Base-by-base conservation (phyloP, 2,888 invertebrate species). In the Epirrita christyi region DNA sequence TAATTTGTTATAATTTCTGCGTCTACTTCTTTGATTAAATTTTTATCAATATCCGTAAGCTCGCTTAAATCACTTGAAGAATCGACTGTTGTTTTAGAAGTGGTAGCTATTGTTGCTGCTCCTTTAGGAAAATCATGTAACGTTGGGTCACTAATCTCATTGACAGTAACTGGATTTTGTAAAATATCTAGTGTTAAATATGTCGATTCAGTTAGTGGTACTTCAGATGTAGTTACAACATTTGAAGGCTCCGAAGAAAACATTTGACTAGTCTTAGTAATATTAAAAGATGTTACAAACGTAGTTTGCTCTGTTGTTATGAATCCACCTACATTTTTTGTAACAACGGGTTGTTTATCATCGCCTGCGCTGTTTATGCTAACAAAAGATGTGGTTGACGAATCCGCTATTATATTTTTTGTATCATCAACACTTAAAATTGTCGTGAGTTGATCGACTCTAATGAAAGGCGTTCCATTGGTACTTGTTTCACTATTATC, bases 261-360 rank as follows among this genome's bases (percentile, higher is more conserved):
- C 3, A 9, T 14, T 43, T 28, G 3, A 43, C 13, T 32, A 6
- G 15, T 42, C 8, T 49, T 10, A 44, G 51, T 44, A 40, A 42
- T 5, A 40, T 11, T 27, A 27, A 27, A n/a, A n/a, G n/a, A 44
- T 10, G 43, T 29, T 14, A n/a, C 43, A 28, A 28, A 28, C 6
- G 32, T 42, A 6, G 28, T 28, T 51, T 38, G 37, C 11, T 51
- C 37, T 14, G 45, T 37, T n/a, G 13, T 38, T 9, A 13, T 28
- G 7, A 37, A 8, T 14, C 36, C 28, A 42, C 21, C 7, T 9
- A 5, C 9, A 41, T 32, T 15, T 42, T 42, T 27, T 21, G 9
- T 21, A 11, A 40, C 15, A 28, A 13, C 6, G 9, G 48, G 29
- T 14, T 9, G 14, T 13, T 40, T 14, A 15, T 7, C 11, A 37